Evolutionary conservation across 2,797 vertebrate species (phyloP).

Genomic region (Acropternis orthonyx): DNA sequence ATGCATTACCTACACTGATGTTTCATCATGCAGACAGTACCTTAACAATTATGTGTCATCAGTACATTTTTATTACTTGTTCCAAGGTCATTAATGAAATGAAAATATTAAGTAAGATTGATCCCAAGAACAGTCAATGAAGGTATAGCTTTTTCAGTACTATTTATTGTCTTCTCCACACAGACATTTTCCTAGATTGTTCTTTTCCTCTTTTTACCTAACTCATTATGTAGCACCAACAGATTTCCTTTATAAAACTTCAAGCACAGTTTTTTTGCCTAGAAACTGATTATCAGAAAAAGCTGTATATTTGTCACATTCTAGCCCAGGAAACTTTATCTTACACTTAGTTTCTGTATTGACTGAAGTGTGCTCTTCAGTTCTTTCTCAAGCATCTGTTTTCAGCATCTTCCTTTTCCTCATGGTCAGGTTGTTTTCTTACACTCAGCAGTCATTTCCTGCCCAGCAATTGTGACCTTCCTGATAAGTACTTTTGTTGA

Average conservation of each 20-base stretch:
- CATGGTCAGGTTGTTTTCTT: background rate
- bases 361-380: background rate
- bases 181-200: background rate
- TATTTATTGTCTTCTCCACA: background rate
- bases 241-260: background rate
- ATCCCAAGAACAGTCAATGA: background rate
- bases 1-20: background rate
- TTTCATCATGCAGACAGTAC: background rate
- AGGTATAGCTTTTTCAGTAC: background rate
- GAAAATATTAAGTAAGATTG: slow-evolving; percentile 29
- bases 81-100: slow-evolving; percentile 40
- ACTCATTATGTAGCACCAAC: background rate
- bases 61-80: slow-evolving; percentile 20
- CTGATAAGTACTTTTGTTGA: background rate
- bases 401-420: background rate
- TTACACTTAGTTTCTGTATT: background rate
- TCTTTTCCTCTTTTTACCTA: background rate
- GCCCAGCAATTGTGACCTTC: background rate
- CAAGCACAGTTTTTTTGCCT: background rate
- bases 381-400: background rate
- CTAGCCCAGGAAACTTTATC: background rate
- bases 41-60: background rate
- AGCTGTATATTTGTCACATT: background rate
- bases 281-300: background rate
- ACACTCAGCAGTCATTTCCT: background rate